Base-by-base conservation (phyloP, 2,888 invertebrate species). In the Idaea straminata region DNA sequence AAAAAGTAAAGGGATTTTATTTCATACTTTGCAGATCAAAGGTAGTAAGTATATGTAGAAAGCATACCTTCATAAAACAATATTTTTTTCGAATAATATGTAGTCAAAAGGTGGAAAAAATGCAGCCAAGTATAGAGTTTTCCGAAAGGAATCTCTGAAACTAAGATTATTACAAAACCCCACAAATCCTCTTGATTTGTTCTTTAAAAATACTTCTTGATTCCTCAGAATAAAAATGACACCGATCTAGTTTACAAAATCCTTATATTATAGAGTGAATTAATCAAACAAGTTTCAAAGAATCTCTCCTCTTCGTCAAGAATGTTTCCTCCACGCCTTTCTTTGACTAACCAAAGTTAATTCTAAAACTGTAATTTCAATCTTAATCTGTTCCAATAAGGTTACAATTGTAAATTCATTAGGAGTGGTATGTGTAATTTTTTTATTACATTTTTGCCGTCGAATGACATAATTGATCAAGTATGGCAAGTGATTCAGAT, bases 391-490 rank as follows among this genome's bases (percentile, higher is more conserved):
- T 35, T 13, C n/a, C 2, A n/a, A 66, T 66, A 71, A 61, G 60
- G 58, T 60, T 65, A 61, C 25, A 34, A 15, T 61, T 61, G 66
- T 68, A 71, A 67, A 71, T 69, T 61, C 62, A 64, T 34, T 64
- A 61, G 72, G 70, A 68, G 71, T 69, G 71, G 64, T 63, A 34
- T 62, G 59, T 57, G 57, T 59, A 68, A 68, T 71, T 80, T 83
- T 25, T 79, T 84, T 77, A 82, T 82, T 80, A 72, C 80, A 81
- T 82, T 85, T 84, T 83, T 80, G 83, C 81, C 74, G 65, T 65
- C 67, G 71, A 71, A 74, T 85, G 83, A 84, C 81, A 80, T 85
- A 83, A 84, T 62, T 59, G 64, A 63, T 63, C 66, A 61, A 61
- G 67, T 68, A 63, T 35, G 64, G 64, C 61, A 63, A 15, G 67